A percentile compares a stretch with the other conserved stretches of the same genome.
These are phyloP conservation scores for Silurus asotus DNA, from an alignment of 2,113 vertebrate species.

Conservation along the genomic window DNA sequence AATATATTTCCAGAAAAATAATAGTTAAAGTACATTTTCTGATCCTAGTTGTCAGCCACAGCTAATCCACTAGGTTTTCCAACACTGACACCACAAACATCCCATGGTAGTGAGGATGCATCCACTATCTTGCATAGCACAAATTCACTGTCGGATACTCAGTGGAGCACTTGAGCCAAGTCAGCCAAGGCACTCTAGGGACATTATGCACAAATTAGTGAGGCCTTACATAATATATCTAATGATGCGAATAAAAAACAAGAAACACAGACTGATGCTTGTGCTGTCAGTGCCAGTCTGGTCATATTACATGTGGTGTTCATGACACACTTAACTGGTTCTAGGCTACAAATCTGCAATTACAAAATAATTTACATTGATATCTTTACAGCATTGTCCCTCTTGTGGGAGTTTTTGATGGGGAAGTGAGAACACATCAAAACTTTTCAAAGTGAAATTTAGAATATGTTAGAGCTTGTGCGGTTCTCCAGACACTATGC, in stretches of 20 bases:
- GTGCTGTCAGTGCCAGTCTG: conserved; percentile 6
- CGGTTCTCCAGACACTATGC: neutral
- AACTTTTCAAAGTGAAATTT: neutral
- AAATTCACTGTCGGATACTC: conserved; percentile 10
- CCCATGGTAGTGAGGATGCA: neutral
- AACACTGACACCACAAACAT: neutral
- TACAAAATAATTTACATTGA: neutral
- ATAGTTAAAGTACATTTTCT: neutral
- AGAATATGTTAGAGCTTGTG: neutral
- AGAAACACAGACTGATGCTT: conserved; percentile 2
- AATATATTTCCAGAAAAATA: neutral
- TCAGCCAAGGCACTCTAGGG: conserved; percentile 16
- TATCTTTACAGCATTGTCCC: neutral
- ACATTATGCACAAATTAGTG: conserved; percentile 26
- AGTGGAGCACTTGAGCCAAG: conserved; percentile 18
- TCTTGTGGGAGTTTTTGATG: neutral
- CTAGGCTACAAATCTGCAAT: conserved; percentile 7
- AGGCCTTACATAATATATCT: conserved; percentile 19
- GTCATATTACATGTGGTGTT: neutral
- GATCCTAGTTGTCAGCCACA: neutral
- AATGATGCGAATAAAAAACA: conserved; percentile 25
- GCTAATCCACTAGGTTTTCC: neutral
- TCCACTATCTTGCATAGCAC: conserved; percentile 1
- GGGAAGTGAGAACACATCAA: neutral
- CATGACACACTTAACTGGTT: neutral